Evolutionary conservation across 2,797 vertebrate genomes (phyloP), one percentile per base, ranked within the genome.

Genomic region (Dicrostonyx torquatus): DNA sequence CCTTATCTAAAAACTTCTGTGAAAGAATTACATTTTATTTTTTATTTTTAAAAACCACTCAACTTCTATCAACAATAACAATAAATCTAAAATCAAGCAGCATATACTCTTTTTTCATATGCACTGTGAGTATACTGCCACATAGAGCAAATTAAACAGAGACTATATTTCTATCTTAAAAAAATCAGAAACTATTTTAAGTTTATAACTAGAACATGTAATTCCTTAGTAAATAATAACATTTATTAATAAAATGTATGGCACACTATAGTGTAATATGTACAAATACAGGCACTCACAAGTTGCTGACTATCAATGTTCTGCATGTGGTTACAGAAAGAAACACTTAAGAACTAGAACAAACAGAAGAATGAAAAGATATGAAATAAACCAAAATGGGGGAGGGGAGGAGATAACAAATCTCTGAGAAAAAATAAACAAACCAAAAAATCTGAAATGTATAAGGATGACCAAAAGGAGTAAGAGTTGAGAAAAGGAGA

Each of bases 1-100:
- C 58, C 37, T 89, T 91, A 79, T 43, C 40, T 89, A 72, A 93
- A 93, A 34, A 73, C 68, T 96, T 91, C 62, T 48, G 76, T 53
- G 3, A 66, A 83, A 58, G 15, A 89, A 80, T 58, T n/a, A n/a
- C n/a, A n/a, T n/a, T n/a, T n/a, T n/a, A n/a, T n/a, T n/a, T n/a
- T n/a, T n/a, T 60, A 45, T 60, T 75, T 87, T 87, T 40, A 40
- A 79, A 77, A 88, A 31, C 18, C 20, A 68, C 18, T 68, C 40
- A 89, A 20, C 31, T 87, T 45, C 31, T 78, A 78, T 34, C 58
- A 78, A 50, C 55, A 88, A 45, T 64, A 89, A 88, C 11, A 90
- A 34, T 64, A 78, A 64, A 34, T 31, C 6, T 68, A 20, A 87
- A 70, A 9, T 86, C 53, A 85, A 89, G 60, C 64, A 15, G 0